Percentiles rank a stretch among this genome's conserved stretches.
These are phyloP conservation scores for Scortum barcoo DNA, from an alignment of 2,113 vertebrate species.

Conservation along the genomic window DNA sequence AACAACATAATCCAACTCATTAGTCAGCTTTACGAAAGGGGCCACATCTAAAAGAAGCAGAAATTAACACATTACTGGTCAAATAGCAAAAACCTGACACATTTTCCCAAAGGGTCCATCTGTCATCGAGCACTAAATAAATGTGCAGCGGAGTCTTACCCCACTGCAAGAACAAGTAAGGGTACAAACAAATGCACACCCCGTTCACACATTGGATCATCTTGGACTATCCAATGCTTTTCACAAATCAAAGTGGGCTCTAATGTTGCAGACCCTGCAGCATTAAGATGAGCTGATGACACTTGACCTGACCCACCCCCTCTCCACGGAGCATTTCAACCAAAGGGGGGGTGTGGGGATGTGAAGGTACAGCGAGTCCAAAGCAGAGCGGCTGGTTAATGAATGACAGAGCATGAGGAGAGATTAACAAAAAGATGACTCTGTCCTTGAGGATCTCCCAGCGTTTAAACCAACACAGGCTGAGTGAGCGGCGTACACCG, in stretches of 20 bases:
- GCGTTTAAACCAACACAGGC: conserved; percentile 46
- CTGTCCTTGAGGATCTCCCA: conserved; percentile 51
- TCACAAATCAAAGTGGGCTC: conserved; percentile 2
- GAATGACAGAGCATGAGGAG: conserved; percentile 53
- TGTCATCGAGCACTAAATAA: conserved; percentile 7
- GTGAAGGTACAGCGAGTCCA: background rate
- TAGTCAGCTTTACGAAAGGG: background rate
- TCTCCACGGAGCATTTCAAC: background rate
- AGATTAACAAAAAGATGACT: conserved; percentile 62
- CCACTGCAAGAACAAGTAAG: background rate
- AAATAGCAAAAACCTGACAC: conserved; percentile 27
- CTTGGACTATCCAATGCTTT: background rate
- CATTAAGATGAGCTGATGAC: conserved; percentile 19
- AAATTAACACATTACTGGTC: conserved; percentile 30
- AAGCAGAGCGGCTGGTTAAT: conserved; percentile 56
- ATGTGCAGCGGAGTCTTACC: background rate
- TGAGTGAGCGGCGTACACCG: conserved; percentile 23
- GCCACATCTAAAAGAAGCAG: conserved; percentile 14
- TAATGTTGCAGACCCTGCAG: background rate
- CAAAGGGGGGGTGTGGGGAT: conserved; percentile 1
- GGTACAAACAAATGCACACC: background rate
- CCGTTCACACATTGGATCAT: background rate
- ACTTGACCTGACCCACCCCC: background rate
- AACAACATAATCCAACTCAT: conserved; percentile 36
- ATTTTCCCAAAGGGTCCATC: background rate